Evolutionary conservation across 1,140 invertebrate species (phyloP).

Genomic region (Sipha flava): DNA sequence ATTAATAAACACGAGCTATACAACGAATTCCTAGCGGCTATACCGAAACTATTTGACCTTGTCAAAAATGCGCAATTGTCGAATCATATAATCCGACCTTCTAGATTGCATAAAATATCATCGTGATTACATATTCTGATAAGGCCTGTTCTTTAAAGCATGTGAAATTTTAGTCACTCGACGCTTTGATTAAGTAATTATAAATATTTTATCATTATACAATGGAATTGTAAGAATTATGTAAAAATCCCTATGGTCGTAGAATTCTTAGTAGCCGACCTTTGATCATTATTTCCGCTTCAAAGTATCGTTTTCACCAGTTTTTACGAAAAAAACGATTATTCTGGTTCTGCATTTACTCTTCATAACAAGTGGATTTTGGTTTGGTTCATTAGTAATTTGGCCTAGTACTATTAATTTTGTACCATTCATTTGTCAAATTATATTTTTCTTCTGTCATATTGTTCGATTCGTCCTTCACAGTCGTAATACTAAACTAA

Average conservation of each 20-base stretch:
- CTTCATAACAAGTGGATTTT: conserved; percentile 11
- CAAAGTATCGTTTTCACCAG: background rate
- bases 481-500: background rate
- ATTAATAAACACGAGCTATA: too few species aligned
- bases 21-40: background rate
- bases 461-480: conserved; percentile 13
- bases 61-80: background rate
- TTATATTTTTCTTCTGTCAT: conserved; percentile 6
- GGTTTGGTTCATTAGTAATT: conserved; percentile 24
- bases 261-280: background rate
- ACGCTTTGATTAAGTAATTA: too few species aligned
- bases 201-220: background rate
- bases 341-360: background rate
- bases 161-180: too few species aligned
- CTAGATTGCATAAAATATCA: background rate
- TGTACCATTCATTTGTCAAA: conserved; percentile 12
- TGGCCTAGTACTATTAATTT: conserved; percentile 17
- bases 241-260: background rate
- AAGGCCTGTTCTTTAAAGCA: too few species aligned
- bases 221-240: background rate
- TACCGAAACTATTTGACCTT: background rate
- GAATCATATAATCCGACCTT: background rate
- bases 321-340: background rate
- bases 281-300: conserved; percentile 10
- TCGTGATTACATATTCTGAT: too few species aligned